Evolutionary conservation across 2,888 invertebrate species (phyloP).

Genomic region (Oxytorus armatus): DNA sequence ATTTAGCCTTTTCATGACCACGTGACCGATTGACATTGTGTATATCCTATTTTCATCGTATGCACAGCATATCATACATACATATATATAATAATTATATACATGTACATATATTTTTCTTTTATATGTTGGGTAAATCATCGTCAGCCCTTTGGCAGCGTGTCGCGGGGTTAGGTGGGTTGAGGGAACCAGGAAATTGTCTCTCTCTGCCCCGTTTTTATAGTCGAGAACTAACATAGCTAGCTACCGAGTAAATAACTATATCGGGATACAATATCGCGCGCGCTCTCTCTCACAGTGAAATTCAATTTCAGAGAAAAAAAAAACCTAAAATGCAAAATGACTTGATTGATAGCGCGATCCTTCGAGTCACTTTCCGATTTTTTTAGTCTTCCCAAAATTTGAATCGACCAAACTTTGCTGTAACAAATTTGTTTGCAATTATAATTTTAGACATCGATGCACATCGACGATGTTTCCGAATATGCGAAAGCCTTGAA

Average conservation of each 20-base stretch:
- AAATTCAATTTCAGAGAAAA: slow-evolving; percentile 71
- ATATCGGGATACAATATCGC: slow-evolving; percentile 69
- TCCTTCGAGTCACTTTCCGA: too few relatives aligned
- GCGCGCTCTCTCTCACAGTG: slow-evolving; percentile 70
- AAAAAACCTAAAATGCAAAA: slow-evolving; percentile 46
- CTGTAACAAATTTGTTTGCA: not conserved
- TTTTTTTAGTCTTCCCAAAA: slow-evolving; percentile 22
- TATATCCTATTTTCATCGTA: slow-evolving; percentile 68
- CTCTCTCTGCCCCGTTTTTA: slow-evolving; percentile 67
- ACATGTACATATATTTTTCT: slow-evolving; percentile 68
- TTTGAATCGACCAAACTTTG: slow-evolving; percentile 16
- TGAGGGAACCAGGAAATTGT: slow-evolving; percentile 46
- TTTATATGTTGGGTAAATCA: slow-evolving; percentile 70
- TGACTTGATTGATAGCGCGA: too few relatives aligned
- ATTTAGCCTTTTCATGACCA: slow-evolving; percentile 75
- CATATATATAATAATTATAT: slow-evolving; percentile 69
- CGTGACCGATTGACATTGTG: slow-evolving; percentile 76
- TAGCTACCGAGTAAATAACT: slow-evolving; percentile 70
- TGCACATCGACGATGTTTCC: not conserved
- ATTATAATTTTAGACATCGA: not conserved
- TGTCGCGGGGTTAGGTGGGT: slow-evolving; percentile 57
- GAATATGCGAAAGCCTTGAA: slow-evolving; percentile 28
- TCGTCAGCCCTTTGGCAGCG: slow-evolving; percentile 80
- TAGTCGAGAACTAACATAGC: slow-evolving; percentile 75
- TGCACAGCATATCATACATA: slow-evolving; percentile 69